phyloP scores from a whole-genome alignment of 2,888 invertebrate species.

The Malthinus flaveolus region DNA sequence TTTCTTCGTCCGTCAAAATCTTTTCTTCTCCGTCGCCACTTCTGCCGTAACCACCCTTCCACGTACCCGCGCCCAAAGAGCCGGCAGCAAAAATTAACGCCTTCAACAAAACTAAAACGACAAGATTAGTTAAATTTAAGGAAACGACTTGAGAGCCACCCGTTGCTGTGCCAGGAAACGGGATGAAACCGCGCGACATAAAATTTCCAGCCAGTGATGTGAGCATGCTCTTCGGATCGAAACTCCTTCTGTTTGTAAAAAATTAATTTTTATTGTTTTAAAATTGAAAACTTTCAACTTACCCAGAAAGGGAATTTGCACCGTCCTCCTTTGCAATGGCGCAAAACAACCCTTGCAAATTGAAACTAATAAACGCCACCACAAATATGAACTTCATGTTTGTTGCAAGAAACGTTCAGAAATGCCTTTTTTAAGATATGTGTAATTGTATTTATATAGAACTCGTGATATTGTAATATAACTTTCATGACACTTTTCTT shows the following conservation, averaged over 20 bases:
- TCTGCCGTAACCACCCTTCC: constrained; percentile 61
- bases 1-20: constrained; percentile 69
- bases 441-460: constrained; percentile 20
- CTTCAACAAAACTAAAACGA: constrained; percentile 79
- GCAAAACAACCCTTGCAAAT: constrained; percentile 3
- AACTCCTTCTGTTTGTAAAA: constrained; percentile 36
- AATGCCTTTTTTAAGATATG: constrained; percentile 5
- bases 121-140: constrained; percentile 78
- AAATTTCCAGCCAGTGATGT: constrained; percentile 47
- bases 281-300: neutral
- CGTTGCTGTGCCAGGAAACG: constrained; percentile 32
- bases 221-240: constrained; percentile 47
- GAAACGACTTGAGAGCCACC: constrained; percentile 65
- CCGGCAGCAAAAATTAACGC: constrained; percentile 82
- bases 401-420: neutral
- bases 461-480: constrained; percentile 15
- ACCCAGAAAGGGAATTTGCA: constrained; percentile 15
- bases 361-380: neutral
- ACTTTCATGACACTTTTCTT: constrained; percentile 12
- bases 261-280: neutral
- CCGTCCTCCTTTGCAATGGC: constrained; percentile 9
- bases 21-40: constrained; percentile 60
- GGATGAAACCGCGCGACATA: constrained; percentile 47
- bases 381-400: constrained; percentile 15
- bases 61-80: constrained; percentile 73